A percentile compares a stretch with the other conserved stretches of the same genome.
Evolutionary conservation across 2,888 invertebrate species (phyloP).

Genomic region (Protula sp.): DNA sequence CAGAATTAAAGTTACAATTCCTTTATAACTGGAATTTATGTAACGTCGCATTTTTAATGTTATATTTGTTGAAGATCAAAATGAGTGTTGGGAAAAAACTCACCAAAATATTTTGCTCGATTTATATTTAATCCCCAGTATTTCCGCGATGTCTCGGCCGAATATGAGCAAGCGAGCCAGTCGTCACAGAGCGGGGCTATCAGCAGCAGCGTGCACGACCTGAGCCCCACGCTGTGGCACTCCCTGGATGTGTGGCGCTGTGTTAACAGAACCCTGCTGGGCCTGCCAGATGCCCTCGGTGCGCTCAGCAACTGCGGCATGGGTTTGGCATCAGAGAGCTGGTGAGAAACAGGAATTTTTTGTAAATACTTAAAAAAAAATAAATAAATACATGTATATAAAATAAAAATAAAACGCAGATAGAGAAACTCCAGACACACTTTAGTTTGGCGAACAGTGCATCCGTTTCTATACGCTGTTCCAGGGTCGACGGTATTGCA

Average conservation of each 20-base stretch:
- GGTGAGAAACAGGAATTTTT: slow-evolving; percentile 28
- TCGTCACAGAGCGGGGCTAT: slow-evolving; percentile 8
- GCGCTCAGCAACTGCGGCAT: slow-evolving; percentile 44
- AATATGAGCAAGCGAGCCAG: neutral
- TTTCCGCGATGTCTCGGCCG: neutral
- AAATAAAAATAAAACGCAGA: neutral
- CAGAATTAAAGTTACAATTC: no score
- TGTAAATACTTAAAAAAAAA: neutral
- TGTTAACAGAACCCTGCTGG: slow-evolving; percentile 36
- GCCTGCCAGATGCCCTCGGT: slow-evolving; percentile 37
- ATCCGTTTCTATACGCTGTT: neutral
- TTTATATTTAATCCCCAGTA: no score
- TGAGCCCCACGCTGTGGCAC: slow-evolving; percentile 52
- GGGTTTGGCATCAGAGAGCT: slow-evolving; percentile 46
- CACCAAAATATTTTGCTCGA: no score
- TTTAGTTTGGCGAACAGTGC: no score
- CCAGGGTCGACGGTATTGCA: slow-evolving; percentile 43
- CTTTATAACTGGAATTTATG: no score
- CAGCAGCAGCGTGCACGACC: slow-evolving; percentile 51
- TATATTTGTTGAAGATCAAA: no score
- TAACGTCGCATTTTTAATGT: no score
- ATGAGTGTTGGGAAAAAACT: no score
- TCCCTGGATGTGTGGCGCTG: slow-evolving; percentile 53
- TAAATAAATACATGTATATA: neutral
- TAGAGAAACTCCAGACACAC: no score